Evolutionary conservation across 2,797 vertebrate species (phyloP).

Genomic region (Nyctalus aviator): DNA sequence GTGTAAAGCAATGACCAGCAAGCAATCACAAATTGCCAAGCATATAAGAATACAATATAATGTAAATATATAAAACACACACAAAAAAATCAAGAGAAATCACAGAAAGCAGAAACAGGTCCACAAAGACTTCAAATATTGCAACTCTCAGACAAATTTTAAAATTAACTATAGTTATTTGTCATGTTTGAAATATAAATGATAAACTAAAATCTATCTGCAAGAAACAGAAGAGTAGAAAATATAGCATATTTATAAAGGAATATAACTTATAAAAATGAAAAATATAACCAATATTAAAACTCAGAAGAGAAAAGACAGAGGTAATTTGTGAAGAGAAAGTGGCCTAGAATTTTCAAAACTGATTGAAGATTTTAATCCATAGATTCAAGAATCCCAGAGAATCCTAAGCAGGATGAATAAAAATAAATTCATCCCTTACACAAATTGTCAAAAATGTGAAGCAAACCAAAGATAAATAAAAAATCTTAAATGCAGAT

Average conservation of each 20-base stretch:
- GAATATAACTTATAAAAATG: neutral
- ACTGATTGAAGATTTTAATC: neutral
- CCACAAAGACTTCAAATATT: conserved; percentile 1
- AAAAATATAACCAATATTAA: conserved; percentile 12
- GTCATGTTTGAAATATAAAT: conserved; percentile 4
- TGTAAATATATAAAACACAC: neutral
- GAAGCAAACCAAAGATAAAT: neutral
- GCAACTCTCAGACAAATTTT: conserved; percentile 8
- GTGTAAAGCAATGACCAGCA: neutral
- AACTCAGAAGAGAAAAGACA: neutral
- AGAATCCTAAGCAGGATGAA: neutral
- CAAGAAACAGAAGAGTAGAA: neutral
- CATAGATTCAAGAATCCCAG: too few species aligned
- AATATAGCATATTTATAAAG: neutral
- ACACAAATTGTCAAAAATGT: conserved; percentile 14
- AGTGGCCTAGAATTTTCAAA: conserved; percentile 19
- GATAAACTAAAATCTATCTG: neutral
- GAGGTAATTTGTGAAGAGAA: neutral
- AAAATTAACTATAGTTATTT: neutral
- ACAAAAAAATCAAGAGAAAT: neutral
- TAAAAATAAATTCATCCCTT: conserved; percentile 10
- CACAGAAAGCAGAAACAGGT: neutral
- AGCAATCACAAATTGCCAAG: conserved; percentile 12
- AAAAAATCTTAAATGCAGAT: neutral
- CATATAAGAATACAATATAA: neutral